Conservation (phyloP, 2,888 invertebrate species). For the Malthinus flaveolus region DNA sequence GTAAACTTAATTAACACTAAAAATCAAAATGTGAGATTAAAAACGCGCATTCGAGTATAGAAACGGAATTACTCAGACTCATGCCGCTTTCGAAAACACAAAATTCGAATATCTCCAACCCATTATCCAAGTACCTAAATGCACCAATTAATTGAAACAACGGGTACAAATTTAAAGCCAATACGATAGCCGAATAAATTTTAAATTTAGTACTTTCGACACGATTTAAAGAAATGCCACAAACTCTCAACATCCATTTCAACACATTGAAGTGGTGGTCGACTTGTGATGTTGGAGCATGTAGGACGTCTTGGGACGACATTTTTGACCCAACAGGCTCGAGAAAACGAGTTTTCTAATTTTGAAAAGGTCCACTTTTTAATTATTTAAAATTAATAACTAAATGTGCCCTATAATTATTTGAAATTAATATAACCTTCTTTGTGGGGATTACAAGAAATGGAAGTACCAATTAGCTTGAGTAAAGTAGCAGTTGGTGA, state of each 20-base stretch:
- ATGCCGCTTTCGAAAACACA: conserved; percentile 17
- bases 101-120: conserved; percentile 19
- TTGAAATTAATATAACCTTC: too few species aligned
- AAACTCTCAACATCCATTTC: conserved; percentile 16
- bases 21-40: background rate
- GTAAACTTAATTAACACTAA: conserved; percentile 25
- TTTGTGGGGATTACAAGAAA: too few species aligned
- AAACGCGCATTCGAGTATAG: background rate
- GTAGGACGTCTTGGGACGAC: background rate
- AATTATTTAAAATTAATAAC: too few species aligned
- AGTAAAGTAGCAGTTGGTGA: too few species aligned
- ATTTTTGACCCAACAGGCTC: background rate
- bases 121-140: conserved; percentile 19
- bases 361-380: background rate
- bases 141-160: conserved; percentile 22
- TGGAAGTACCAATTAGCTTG: too few species aligned
- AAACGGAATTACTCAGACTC: conserved; percentile 17
- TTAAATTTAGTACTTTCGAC: conserved; percentile 13
- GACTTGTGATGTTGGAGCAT: background rate
- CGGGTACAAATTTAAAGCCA: conserved; percentile 21
- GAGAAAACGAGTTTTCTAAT: background rate
- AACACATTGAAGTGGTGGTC: conserved; percentile 15
- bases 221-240: conserved; percentile 21
- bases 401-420: too few species aligned
- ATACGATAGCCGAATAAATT: conserved; percentile 16